Base-by-base conservation (phyloP, 2,113 vertebrate genomes). In the Orientallactaga bullata region DNA sequence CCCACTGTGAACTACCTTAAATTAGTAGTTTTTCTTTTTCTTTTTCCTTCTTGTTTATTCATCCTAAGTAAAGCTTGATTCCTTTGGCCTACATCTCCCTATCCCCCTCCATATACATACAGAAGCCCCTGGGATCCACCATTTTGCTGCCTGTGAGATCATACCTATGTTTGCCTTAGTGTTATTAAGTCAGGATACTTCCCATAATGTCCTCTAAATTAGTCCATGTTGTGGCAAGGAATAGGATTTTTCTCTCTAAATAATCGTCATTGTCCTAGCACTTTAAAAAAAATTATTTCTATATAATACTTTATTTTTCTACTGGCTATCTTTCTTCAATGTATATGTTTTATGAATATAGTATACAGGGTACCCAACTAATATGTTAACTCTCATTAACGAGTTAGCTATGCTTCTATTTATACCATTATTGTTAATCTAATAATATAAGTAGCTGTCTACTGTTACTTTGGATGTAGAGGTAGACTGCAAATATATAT, bases 281-380 rank as follows among this genome's bases (percentile, higher is more conserved):
- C 39, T 47, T 92, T 82, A 80, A 23, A 61, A 42, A n/a, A 63
- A 71, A 85, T 81, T 69, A 24, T 79, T 90, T 88, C 35, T 74
- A 0, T 32, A 37, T 58, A 60, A 30, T 23, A 11, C 17, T 72
- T 84, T 13, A 35, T 78, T 60, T 94, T 83, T 85, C 91, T 32
- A 0, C 28, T 74, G 5, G 42, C 8, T 74, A 79, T 26, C 51
- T 5, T 6, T n/a, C 28, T 47, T 74, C 58, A 78, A 24, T 30
- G 13, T 42, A 2, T n/a, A 18, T 82, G 21, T 85, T 89, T 89
- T 65, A 74, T 69, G 61, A 51, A 6, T 55, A 30, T 61, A 51
- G 30, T 47, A 47, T 47, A 47, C 42, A 6, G 42, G 42, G 6
- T 84, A 63, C 24, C 42, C 32, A 85, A 20, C 73, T 60, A 88